These are phyloP conservation scores for Ictidomys tridecemlineatus DNA, from an alignment of 2,113 vertebrate genomes.

Conservation along the genomic window DNA sequence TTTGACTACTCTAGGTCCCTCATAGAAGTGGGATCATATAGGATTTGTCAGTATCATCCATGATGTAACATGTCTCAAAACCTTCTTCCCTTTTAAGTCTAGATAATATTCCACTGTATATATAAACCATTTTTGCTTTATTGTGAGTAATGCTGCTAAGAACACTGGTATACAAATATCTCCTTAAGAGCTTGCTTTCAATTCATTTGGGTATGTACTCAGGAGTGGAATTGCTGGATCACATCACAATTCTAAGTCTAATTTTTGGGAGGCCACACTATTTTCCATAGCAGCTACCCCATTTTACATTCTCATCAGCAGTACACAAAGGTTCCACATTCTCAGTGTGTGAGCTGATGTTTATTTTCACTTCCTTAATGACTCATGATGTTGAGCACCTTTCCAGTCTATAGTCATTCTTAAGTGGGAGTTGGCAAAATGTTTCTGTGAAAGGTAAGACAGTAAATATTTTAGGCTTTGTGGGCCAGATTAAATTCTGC, in stretches of 20 bases:
- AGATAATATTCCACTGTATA: neutral
- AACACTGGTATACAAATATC: neutral
- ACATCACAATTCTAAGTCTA: neutral
- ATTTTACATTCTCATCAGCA: neutral
- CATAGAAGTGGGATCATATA: neutral
- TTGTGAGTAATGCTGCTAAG: neutral
- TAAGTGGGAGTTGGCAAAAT: neutral
- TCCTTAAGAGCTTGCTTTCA: neutral
- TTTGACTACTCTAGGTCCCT: neutral
- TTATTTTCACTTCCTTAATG: neutral
- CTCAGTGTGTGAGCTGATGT: neutral
- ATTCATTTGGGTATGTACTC: neutral
- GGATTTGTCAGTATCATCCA: neutral
- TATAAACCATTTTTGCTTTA: neutral
- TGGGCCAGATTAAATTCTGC: neutral
- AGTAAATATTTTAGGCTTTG: constrained; percentile 34
- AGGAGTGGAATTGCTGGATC: neutral
- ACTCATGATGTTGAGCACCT: neutral
- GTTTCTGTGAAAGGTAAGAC: neutral
- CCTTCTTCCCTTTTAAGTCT: neutral
- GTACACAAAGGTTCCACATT: neutral
- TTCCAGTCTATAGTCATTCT: neutral
- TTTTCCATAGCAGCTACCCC: neutral
- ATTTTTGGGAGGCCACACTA: neutral
- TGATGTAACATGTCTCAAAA: neutral